Evolutionary conservation across 2,113 vertebrate genomes (phyloP), one percentile per base, ranked within the genome.

Genomic region (Bucco capensis): DNA sequence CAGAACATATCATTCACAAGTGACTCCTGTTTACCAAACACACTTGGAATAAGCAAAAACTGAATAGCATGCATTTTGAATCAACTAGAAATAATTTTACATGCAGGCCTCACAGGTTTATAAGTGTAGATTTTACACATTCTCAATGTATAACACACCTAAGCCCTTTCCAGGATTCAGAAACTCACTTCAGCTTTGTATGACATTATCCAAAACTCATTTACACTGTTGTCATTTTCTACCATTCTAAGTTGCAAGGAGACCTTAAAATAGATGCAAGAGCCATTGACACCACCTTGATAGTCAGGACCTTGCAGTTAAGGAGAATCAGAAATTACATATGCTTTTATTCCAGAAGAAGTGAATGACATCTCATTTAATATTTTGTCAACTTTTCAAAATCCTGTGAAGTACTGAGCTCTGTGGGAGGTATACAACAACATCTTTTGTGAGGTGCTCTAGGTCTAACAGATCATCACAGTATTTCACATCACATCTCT

Each of bases 11-110:
- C 80, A 96, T 95, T 97, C 90, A 97, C 94, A 96, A 97, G 79
- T 62, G 57, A 96, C 77, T 94, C 85, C 86, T 96, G 91, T 97
- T 97, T 97, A 96, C 72, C 83, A 96, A 97, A 97, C 85, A 96
- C 87, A 46, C 19, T 93, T 89, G 72, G 78, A 66, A 76, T 88
- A 92, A 94, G 81, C 57, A 93, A 64, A 96, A 96, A 90, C 61
- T 85, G 83, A 91, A 94, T 78, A 95, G 15, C 6, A 62, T 79
- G 42, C 19, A 89, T 76, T 93, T 95, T 92, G 91, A 94, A 92
- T 89, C 66, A 56, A 70, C 37, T 54, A 54, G 10, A 91, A 95
- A 90, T 46, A 88, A 62, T 83, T 92, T 70, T 87, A 8, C 60
- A 62, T 94, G 13, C 40, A 86, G 42, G 37, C 12, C 77, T 95